Conservation (phyloP, 2,888 invertebrate species). For the Drosophila nr. perissopoda region DNA sequence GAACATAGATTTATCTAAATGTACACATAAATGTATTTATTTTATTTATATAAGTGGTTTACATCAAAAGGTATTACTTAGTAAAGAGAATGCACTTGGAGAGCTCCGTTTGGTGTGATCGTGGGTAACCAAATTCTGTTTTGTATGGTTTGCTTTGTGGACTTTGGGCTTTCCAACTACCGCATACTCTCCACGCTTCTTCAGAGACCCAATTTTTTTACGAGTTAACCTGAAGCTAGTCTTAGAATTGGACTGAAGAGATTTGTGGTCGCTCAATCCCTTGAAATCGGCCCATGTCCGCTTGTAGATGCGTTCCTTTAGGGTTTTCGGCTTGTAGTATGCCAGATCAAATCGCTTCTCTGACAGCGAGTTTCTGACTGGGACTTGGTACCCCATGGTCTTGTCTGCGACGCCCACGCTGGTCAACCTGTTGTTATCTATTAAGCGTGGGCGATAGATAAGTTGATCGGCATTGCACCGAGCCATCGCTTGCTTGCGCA, state of each 20-base stretch:
- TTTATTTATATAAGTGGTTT: not conserved
- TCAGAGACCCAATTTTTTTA: not conserved
- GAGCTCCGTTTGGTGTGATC: not conserved
- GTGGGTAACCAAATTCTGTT: too few species aligned
- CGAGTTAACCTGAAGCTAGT: not conserved
- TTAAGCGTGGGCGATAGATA: constrained; percentile 7
- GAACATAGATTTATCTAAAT: not conserved
- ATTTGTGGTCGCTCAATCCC: not conserved
- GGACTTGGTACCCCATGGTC: too few species aligned
- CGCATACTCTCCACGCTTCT: not conserved
- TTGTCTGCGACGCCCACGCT: not conserved
- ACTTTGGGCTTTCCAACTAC: not conserved
- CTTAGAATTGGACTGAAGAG: too few species aligned
- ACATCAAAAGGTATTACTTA: not conserved
- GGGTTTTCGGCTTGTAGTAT: constrained; percentile 10
- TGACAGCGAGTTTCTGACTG: not conserved
- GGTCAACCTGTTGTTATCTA: not conserved
- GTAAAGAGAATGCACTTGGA: not conserved
- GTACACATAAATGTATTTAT: not conserved
- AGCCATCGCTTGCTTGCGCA: constrained; percentile 17
- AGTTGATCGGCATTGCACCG: not conserved
- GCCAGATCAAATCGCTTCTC: constrained; percentile 3
- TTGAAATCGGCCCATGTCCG: constrained; percentile 35
- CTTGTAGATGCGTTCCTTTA: constrained; percentile 15
- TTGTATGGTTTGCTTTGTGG: not conserved